Conservation (phyloP, 2,113 vertebrate species). For the Polypterus senegalus region DNA sequence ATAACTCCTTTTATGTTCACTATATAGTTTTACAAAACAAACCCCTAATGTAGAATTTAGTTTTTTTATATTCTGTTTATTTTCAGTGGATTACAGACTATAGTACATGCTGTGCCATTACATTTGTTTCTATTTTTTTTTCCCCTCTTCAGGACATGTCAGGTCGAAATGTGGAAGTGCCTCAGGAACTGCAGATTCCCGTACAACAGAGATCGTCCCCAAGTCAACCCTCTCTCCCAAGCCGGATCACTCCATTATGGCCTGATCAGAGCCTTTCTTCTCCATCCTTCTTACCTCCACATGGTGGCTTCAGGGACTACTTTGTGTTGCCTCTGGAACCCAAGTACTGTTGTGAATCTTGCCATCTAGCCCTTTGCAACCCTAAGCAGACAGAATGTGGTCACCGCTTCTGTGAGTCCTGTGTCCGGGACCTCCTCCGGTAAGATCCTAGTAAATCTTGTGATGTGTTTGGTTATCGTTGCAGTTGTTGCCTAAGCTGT, state of each 20-base stretch:
- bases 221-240: slow-evolving; percentile 28
- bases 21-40: no score
- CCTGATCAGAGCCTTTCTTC: slow-evolving; percentile 26
- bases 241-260: slow-evolving; percentile 11
- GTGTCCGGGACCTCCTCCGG: slow-evolving; percentile 62
- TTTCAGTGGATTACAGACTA: no score
- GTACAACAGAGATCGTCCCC: slow-evolving; percentile 47
- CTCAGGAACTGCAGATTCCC: slow-evolving; percentile 50
- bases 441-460: slow-evolving; percentile 12
- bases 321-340: slow-evolving; percentile 77
- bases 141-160: slow-evolving; percentile 53
- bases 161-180: slow-evolving; percentile 45
- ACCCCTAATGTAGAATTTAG: no score
- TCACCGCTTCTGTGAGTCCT: slow-evolving; percentile 89
- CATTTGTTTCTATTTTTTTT: no score
- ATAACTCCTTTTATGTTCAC: no score
- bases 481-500: no score
- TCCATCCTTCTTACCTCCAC: slow-evolving; percentile 54
- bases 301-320: slow-evolving; percentile 80
- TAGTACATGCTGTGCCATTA: no score
- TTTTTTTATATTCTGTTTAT: no score
- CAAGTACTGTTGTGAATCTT: slow-evolving; percentile 90
- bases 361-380: slow-evolving; percentile 77
- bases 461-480: no score
- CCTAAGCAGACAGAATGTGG: slow-evolving; percentile 91